phyloP scores from a whole-genome alignment of 2,113 vertebrate genomes.

The Hemibagrus wyckioides region DNA sequence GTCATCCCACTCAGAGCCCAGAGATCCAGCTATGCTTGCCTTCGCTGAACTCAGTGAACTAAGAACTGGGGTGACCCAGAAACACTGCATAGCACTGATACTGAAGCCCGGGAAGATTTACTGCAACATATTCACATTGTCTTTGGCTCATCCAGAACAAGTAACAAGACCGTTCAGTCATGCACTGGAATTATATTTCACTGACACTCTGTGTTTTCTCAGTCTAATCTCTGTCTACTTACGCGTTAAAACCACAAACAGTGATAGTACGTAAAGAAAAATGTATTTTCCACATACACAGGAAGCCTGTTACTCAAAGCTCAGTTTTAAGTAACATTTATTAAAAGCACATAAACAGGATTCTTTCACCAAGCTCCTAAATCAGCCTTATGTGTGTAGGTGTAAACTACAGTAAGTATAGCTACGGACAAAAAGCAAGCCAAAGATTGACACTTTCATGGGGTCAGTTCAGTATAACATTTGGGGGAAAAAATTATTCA shows the following conservation, averaged over 20 bases:
- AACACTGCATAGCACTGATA: constrained; percentile 13
- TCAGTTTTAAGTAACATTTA: neutral
- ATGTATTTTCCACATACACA: neutral
- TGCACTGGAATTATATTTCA: neutral
- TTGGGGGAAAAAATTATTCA: neutral
- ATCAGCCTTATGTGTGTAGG: neutral
- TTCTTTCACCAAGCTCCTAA: neutral
- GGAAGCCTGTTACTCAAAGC: neutral
- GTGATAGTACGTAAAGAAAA: too few relatives aligned
- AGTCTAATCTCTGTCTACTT: neutral
- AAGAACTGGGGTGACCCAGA: constrained; percentile 31
- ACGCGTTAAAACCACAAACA: neutral
- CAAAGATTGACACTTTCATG: neutral
- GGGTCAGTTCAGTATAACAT: neutral
- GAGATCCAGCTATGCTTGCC: neutral
- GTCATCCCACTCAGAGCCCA: constrained; percentile 40
- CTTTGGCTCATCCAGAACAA: neutral
- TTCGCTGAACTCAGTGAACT: constrained; percentile 63
- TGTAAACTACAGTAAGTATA: neutral
- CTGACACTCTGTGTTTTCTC: neutral
- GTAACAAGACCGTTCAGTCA: neutral
- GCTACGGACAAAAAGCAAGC: neutral
- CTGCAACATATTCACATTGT: neutral
- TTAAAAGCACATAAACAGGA: neutral
- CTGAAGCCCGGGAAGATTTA: constrained; percentile 17